Base-by-base conservation (phyloP, 2,113 vertebrate species). In the Oryzias javanicus region DNA sequence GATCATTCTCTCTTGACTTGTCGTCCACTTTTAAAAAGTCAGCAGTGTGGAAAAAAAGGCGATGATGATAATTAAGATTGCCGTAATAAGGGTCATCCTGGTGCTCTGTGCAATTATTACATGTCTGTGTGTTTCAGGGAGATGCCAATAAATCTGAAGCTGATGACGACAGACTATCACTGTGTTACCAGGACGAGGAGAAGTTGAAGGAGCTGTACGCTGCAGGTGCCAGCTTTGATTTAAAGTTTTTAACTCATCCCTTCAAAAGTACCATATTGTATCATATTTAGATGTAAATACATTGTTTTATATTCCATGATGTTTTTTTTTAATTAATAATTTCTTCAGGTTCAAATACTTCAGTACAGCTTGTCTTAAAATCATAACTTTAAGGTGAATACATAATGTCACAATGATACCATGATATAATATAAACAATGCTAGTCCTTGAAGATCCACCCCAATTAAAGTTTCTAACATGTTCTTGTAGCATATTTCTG, bases 121-220 rank as follows among this genome's bases (percentile, higher is more conserved):
- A 16, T 76, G n/a, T 63, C 15, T 70, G 20, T 56, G n/a, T 55
- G 47, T 73, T 71, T 15, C 51, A 99, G 96, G 97, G 97, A 0
- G 97, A 98, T 15, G 95, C 96, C 74, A 98, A 91, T 85, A 93
- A 92, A 61, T 98, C 96, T 1, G 97, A 98, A 65, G 77, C 90
- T 0, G 95, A 97, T 0, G 95, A 98, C 19, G 97, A 97, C 41
- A 92, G 93, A 74, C 90, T 88, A 0, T 98, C 96, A 0, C 75
- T 90, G 24, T 92, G 86, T 61, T 92, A 91, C 0, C 95, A 96
- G 49, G 96, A 97, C 0, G 96, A 98, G 61, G 94, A 96, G 82
- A 96, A 95, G 83, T 56, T 95, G 47, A 91, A 91, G 59, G 95
- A 95, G 14, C 76, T 94, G 5, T 88, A 70, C 15, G 86, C 92